These are phyloP conservation scores for Pitangus sulphuratus DNA, from an alignment of 2,797 vertebrate genomes.

Conservation along the genomic window DNA sequence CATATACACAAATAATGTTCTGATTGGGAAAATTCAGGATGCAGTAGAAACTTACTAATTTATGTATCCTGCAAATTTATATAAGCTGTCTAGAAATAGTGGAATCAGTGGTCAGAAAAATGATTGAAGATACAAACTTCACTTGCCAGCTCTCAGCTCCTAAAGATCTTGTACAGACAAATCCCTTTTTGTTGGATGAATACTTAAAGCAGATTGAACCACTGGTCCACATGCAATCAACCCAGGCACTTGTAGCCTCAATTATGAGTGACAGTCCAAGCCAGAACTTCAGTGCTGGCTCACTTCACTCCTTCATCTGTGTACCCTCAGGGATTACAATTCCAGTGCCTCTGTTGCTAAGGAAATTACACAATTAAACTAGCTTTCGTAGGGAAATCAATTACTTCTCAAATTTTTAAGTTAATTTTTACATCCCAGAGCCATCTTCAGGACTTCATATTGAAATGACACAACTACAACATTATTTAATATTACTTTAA, in stretches of 20 bases:
- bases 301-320: conserved; percentile 37
- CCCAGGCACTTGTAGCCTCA: conserved; percentile 13
- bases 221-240: conserved; percentile 31
- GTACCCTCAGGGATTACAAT: conserved; percentile 35
- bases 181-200: neutral
- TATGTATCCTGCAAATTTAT: neutral
- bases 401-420: conserved; percentile 28
- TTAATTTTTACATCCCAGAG: conserved; percentile 33
- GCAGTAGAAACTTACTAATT: neutral
- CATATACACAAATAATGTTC: neutral
- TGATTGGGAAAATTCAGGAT: neutral
- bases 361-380: conserved; percentile 61
- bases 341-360: conserved; percentile 23
- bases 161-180: conserved; percentile 3
- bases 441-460: neutral
- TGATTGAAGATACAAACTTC: neutral
- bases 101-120: neutral
- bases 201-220: conserved; percentile 35
- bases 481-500: neutral
- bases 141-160: neutral
- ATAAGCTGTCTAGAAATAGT: neutral
- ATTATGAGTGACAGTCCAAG: conserved; percentile 56
- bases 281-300: conserved; percentile 38
- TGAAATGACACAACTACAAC: neutral
- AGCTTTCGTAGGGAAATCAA: conserved; percentile 49